Evolutionary conservation across 2,797 vertebrate species (phyloP), one percentile per base, ranked within the genome.

Genomic region (Oreonectes daqikongensis): DNA sequence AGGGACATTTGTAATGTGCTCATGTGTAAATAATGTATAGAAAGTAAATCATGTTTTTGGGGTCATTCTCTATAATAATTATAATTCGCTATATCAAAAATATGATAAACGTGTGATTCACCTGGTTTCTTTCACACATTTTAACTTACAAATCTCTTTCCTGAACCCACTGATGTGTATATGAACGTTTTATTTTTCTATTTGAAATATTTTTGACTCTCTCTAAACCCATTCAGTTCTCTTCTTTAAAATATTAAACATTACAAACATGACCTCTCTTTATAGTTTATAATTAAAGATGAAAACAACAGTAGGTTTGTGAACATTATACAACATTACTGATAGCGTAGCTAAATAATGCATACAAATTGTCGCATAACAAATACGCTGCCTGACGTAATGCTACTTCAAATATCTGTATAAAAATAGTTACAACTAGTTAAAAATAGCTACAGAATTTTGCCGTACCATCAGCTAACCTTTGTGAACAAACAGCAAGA

Each of bases 391-490:
- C 4, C 60, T 15, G 64, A 66, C 67, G 78, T 22, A 74, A 55
- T 69, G 48, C 61, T 42, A 42, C 22, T 81, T 77, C 59, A 80
- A 83, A 52, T 81, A 79, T 77, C 40, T 74, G 84, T 92, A 92
- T 88, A 93, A 92, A 93, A 92, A 93, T 92, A 93, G 87, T 89
- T 20, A 74, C 22, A 42, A 63, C 32, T 55, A 55, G 60, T 30
- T 65, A 53, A 28, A 74, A 74, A 74, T 40, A 30, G 70, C 42
- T 50, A 24, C 28, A 63, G 70, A 35, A 35, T 90, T 48, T 70
- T 26, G 3, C 66, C 53, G 42, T 72, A 82, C 81, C 53, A 10
- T 61, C 24, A 52, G 55, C 22, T 10, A 3, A 69, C 68, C 73
- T 80, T 72, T 50, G 53, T 67, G n/a, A 46, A 61, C 10, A 69